These are phyloP conservation scores for Delia radicum DNA, from an alignment of 1,140 invertebrate species.

Conservation along the genomic window DNA sequence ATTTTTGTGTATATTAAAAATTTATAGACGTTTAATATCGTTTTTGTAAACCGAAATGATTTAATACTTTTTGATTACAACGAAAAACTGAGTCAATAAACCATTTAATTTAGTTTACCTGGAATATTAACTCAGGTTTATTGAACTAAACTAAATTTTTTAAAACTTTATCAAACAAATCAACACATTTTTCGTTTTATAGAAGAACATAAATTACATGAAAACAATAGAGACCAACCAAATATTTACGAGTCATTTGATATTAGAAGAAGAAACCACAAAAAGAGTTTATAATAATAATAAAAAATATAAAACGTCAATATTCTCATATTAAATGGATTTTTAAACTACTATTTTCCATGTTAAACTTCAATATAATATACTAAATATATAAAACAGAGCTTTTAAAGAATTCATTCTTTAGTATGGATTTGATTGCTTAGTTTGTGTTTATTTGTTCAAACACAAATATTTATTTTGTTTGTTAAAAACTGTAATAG, in stretches of 20 bases:
- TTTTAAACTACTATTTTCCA: background rate
- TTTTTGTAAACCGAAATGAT: background rate
- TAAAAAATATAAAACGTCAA: background rate
- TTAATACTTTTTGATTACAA: background rate
- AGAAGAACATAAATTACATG: background rate
- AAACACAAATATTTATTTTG: too few species aligned
- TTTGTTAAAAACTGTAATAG: too few species aligned
- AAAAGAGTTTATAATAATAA: background rate
- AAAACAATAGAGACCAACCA: background rate
- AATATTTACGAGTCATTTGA: background rate
- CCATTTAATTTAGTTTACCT: background rate
- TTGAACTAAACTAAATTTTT: background rate
- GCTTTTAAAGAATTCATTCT: too few species aligned
- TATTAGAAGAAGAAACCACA: background rate
- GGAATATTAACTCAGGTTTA: background rate
- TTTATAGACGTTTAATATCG: background rate
- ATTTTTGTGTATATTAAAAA: too few species aligned
- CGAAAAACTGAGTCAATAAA: conserved; percentile 1
- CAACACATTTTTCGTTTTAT: background rate
- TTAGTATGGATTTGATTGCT: too few species aligned
- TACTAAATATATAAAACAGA: too few species aligned
- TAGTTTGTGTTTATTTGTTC: too few species aligned
- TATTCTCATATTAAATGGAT: background rate
- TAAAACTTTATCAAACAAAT: background rate
- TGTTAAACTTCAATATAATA: background rate